These are phyloP conservation scores for Brachionus calyciflorus DNA, from an alignment of 1,140 invertebrate genomes.

Conservation along the genomic window DNA sequence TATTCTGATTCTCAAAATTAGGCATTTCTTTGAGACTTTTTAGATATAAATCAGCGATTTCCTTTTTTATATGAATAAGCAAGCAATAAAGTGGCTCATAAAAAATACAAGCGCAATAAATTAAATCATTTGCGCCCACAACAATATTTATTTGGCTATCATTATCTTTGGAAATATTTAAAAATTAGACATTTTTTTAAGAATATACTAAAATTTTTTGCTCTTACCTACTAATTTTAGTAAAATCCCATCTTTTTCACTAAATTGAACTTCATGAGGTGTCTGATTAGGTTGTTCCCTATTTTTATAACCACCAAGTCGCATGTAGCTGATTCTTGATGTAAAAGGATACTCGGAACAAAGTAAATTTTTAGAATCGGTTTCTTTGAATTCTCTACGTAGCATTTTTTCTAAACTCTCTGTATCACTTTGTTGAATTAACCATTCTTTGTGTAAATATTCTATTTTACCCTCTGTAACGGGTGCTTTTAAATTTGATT, in stretches of 20 bases:
- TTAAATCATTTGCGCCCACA: not conserved
- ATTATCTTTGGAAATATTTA: not conserved
- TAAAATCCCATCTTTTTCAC: conserved; percentile 4
- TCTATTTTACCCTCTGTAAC: not conserved
- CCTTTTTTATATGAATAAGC: not conserved
- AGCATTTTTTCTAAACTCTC: conserved; percentile 13
- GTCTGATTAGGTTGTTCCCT: not conserved
- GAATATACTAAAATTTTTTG: not conserved
- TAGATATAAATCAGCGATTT: not conserved
- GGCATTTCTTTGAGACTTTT: not conserved
- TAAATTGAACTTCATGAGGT: not conserved
- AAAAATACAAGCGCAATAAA: conserved; percentile 16
- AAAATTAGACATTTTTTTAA: too few species aligned
- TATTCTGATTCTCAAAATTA: not conserved
- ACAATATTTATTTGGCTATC: not conserved
- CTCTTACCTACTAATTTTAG: not conserved
- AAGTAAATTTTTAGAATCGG: not conserved
- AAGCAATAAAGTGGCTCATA: not conserved
- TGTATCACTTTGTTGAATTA: not conserved
- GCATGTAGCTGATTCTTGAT: not conserved
- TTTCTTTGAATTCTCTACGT: not conserved
- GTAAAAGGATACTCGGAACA: not conserved
- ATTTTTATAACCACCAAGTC: conserved; percentile 1
- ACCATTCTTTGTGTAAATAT: not conserved
- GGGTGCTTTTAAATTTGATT: not conserved